These are phyloP conservation scores for Acrossocheilus fasciatus DNA, from an alignment of 2,797 vertebrate genomes.

Conservation along the genomic window DNA sequence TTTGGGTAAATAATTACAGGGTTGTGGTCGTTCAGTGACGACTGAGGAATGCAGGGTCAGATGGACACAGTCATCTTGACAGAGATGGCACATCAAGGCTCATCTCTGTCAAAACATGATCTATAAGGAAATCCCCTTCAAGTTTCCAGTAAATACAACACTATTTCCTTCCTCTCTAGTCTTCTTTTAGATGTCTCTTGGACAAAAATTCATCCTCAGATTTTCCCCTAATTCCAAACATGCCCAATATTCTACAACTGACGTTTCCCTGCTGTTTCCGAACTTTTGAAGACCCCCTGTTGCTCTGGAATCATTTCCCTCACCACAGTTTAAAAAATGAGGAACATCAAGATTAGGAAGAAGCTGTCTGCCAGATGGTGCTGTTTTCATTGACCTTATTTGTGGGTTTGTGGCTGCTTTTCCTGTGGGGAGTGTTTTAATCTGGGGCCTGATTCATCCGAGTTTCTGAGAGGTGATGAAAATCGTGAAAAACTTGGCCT, in stretches of 20 bases:
- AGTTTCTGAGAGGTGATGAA: slow-evolving; percentile 6
- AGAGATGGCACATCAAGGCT: background rate
- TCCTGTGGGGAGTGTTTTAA: slow-evolving; percentile 53
- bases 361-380: slow-evolving; percentile 70
- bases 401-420: slow-evolving; percentile 56
- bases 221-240: slow-evolving; percentile 9
- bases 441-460: background rate
- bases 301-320: slow-evolving; percentile 45
- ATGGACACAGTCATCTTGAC: slow-evolving; percentile 1
- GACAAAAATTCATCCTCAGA: background rate
- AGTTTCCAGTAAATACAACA: slow-evolving; percentile 39
- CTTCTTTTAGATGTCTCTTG: background rate
- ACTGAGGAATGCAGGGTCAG: slow-evolving; percentile 52
- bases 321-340: slow-evolving; percentile 55
- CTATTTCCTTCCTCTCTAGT: slow-evolving; percentile 53
- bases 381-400: slow-evolving; percentile 70
- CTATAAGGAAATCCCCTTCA: slow-evolving; percentile 56
- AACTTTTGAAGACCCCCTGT: slow-evolving; percentile 17
- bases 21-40: slow-evolving; percentile 48
- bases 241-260: background rate
- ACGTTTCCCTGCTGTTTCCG: background rate
- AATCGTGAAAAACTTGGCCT: background rate
- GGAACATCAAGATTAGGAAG: slow-evolving; percentile 64
- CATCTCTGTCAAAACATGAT: slow-evolving; percentile 19
- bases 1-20: slow-evolving; percentile 57